phyloP scores from a whole-genome alignment of 2,797 vertebrate species.

The Dryobates pubescens region DNA sequence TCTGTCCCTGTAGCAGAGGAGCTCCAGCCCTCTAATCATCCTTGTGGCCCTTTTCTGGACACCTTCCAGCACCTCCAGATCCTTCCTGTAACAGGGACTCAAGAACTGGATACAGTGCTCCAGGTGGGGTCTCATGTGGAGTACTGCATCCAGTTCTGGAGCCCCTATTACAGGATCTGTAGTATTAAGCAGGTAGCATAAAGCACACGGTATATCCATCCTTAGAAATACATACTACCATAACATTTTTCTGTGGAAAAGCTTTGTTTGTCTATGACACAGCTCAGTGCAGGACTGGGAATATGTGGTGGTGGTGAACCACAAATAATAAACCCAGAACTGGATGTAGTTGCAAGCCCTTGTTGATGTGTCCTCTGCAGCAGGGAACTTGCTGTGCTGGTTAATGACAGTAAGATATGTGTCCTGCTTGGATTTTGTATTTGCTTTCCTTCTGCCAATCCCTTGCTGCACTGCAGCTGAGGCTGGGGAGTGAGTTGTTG shows the following conservation, averaged over 20 bases:
- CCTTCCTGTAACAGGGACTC: too few species aligned
- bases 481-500: neutral
- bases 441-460: neutral
- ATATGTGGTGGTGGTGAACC: neutral
- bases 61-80: too few species aligned
- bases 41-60: too few species aligned
- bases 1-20: too few species aligned
- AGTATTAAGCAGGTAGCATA: neutral
- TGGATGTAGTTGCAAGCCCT: neutral
- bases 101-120: too few species aligned
- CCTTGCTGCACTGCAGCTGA: neutral
- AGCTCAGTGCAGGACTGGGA: neutral
- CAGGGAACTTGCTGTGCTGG: neutral
- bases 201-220: neutral
- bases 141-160: too few species aligned
- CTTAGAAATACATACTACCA: neutral
- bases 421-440: neutral
- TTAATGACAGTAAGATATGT: neutral
- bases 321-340: neutral
- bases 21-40: too few species aligned
- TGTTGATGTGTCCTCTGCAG: neutral
- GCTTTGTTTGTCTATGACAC: neutral
- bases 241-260: neutral
- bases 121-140: too few species aligned
- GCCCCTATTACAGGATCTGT: too few species aligned